phyloP scores from a whole-genome alignment of 2,888 invertebrate genomes.

The Cinara cedri region DNA sequence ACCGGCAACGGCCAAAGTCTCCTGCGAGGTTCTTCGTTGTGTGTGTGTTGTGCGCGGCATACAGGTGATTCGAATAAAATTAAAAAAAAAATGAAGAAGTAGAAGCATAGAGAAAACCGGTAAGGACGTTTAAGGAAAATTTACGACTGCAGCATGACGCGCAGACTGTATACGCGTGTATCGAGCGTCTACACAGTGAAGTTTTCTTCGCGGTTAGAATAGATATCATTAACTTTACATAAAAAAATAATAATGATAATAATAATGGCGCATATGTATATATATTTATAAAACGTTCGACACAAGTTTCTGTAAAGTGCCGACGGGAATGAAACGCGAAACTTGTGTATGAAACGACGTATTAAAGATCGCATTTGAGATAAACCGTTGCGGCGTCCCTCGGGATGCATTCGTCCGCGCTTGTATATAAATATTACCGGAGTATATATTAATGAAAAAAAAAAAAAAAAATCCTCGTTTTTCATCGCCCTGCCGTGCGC shows the following conservation, averaged over 20 bases:
- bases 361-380: not conserved
- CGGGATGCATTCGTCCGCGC: slow-evolving; percentile 3
- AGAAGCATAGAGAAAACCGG: not conserved
- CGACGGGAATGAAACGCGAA: not conserved
- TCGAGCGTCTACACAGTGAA: not conserved
- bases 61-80: not conserved
- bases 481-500: not conserved
- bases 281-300: slow-evolving; percentile 4
- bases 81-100: too few species aligned
- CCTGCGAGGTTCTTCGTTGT: not conserved
- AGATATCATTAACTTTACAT: slow-evolving; percentile 5
- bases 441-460: too few species aligned
- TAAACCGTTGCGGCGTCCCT: not conserved
- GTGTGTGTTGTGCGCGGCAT: too few species aligned
- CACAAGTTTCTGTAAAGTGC: slow-evolving; percentile 12
- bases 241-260: not conserved
- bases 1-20: not conserved
- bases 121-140: slow-evolving; percentile 7
- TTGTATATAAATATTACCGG: too few species aligned
- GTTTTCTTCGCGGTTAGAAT: not conserved
- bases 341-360: not conserved
- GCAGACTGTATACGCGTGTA: too few species aligned
- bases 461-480: not conserved
- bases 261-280: too few species aligned
- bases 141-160: not conserved